Evolutionary conservation across 2,797 vertebrate species (phyloP).

Genomic region (Protonibea diacanthus): DNA sequence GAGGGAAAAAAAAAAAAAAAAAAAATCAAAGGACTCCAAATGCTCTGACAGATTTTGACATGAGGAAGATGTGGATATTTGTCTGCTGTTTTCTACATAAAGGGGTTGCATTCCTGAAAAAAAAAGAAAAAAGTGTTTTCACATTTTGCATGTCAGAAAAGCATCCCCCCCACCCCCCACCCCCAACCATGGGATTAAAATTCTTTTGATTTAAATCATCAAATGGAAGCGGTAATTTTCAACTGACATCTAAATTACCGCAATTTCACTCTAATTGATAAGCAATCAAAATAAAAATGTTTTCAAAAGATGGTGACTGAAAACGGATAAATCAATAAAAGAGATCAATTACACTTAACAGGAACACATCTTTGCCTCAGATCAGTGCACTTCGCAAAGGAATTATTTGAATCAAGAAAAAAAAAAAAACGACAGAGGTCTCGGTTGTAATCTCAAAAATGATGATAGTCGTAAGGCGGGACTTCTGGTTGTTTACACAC

Average conservation of each 20-base stretch:
- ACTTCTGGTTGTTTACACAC: constrained; percentile 65
- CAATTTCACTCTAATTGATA: constrained; percentile 26
- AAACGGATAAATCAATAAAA: constrained; percentile 55
- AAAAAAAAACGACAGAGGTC: constrained; percentile 10
- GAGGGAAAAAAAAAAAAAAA: constrained; percentile 46
- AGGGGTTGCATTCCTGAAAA: constrained; percentile 68
- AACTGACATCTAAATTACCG: constrained; percentile 11
- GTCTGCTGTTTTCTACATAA: constrained; percentile 75
- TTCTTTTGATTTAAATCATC: constrained; percentile 38
- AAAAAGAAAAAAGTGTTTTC: constrained; percentile 41
- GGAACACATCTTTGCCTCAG: constrained; percentile 40
- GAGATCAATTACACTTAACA: constrained; percentile 48
- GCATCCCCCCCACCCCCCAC: constrained; percentile 24
- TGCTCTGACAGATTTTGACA: constrained; percentile 81
- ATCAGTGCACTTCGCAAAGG: constrained; percentile 43
- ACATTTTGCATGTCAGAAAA: constrained; percentile 66
- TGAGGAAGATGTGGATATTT: constrained; percentile 80
- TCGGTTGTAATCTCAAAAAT: constrained; percentile 58
- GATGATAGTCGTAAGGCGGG: constrained; percentile 60
- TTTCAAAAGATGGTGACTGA: constrained; percentile 17
- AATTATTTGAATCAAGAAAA: constrained; percentile 21
- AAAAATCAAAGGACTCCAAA: constrained; percentile 83
- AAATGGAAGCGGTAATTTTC: constrained; percentile 39
- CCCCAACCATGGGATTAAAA: constrained; percentile 32
- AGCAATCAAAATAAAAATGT: constrained; percentile 14